A percentile compares a stretch with the other conserved stretches of the same genome.
These are phyloP conservation scores for Gambusia holbrooki DNA, from an alignment of 2,113 vertebrate species.

Conservation along the genomic window DNA sequence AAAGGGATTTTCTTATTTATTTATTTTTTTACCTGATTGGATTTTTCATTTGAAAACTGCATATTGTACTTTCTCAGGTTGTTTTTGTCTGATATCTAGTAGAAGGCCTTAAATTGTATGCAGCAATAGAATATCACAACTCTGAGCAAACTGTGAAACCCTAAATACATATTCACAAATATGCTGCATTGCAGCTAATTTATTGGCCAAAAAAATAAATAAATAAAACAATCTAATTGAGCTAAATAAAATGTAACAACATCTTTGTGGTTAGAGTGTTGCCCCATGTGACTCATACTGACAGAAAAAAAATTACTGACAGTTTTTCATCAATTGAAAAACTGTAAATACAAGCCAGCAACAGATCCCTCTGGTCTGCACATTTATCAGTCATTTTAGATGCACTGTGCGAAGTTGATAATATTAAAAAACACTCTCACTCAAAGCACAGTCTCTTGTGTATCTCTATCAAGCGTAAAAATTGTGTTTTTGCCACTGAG, in stretches of 20 bases:
- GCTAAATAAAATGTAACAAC: background rate
- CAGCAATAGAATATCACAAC: too few relatives aligned
- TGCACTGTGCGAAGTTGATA: background rate
- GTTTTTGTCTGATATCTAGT: too few relatives aligned
- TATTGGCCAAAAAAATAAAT: background rate
- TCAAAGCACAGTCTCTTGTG: background rate
- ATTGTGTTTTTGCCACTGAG: background rate
- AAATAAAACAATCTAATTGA: background rate
- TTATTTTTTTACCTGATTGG: too few relatives aligned
- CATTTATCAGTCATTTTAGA: conserved; percentile 1
- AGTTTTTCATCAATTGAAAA: background rate
- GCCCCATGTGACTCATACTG: background rate
- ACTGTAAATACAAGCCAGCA: background rate
- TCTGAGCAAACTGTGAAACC: too few relatives aligned
- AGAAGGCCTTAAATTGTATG: too few relatives aligned
- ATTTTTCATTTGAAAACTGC: too few relatives aligned
- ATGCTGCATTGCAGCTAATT: background rate
- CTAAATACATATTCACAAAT: background rate
- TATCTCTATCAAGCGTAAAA: background rate
- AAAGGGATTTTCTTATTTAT: too few relatives aligned
- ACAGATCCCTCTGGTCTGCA: background rate
- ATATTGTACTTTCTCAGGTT: too few relatives aligned
- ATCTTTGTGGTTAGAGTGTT: background rate
- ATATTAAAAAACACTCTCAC: background rate
- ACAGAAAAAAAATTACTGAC: background rate